Evolutionary conservation across 2,797 vertebrate species (phyloP).

Genomic region (Novumbra hubbsi): DNA sequence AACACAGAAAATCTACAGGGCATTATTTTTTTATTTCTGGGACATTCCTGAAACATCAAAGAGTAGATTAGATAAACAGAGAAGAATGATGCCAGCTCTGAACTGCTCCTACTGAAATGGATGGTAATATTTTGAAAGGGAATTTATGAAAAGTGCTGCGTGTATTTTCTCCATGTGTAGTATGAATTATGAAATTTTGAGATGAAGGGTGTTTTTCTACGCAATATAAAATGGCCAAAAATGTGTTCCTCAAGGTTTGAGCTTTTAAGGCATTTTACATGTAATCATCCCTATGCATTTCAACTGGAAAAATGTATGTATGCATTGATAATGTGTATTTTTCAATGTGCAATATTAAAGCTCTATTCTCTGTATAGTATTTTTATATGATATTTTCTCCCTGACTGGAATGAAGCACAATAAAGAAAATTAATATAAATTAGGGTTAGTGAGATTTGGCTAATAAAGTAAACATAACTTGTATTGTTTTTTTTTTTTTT

Average conservation of each 20-base stretch:
- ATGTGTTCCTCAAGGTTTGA: conserved; percentile 63
- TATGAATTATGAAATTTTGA: conserved; percentile 52
- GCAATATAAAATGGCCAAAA: conserved; percentile 72
- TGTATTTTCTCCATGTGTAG: conserved; percentile 68
- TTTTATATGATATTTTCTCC: conserved; percentile 86
- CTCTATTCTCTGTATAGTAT: conserved; percentile 97
- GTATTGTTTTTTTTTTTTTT: conserved; percentile 77
- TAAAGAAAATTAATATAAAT: conserved; percentile 71
- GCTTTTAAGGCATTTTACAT: conserved; percentile 69
- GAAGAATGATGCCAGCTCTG: neutral
- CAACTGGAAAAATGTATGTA: conserved; percentile 74
- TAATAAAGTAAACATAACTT: conserved; percentile 67
- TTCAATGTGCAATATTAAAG: conserved; percentile 88
- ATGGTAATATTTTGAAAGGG: conserved; percentile 16
- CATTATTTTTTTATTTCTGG: neutral
- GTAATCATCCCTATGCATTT: conserved; percentile 88
- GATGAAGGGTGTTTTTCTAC: conserved; percentile 61
- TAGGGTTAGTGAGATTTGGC: conserved; percentile 5
- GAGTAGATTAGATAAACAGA: neutral
- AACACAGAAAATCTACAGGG: neutral
- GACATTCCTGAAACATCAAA: neutral
- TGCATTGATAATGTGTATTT: conserved; percentile 84
- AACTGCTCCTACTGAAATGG: neutral
- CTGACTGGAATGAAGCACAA: conserved; percentile 79
- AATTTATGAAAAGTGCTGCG: conserved; percentile 47